A percentile compares a stretch with the other conserved stretches of the same genome.
phyloP scores from a whole-genome alignment of 2,888 invertebrate genomes.

The Eupithecia inturbata region DNA sequence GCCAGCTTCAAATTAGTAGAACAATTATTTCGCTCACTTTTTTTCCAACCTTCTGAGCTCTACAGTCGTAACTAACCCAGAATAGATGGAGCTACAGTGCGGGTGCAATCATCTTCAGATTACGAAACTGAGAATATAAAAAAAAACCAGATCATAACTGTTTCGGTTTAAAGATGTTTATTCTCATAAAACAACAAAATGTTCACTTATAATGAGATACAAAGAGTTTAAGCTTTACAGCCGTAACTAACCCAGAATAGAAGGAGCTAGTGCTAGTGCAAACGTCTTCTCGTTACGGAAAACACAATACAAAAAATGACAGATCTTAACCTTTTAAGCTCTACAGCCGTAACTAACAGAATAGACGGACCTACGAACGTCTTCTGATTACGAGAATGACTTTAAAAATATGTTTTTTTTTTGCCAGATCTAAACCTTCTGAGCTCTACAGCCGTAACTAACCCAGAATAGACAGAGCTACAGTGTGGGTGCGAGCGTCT shows the following conservation, averaged over 20 bases:
- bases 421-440: conserved; percentile 14
- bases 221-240: conserved; percentile 8
- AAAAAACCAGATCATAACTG: too few relatives aligned
- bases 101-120: conserved; percentile 25
- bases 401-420: background rate
- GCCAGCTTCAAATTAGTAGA: too few relatives aligned
- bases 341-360: conserved; percentile 25
- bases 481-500: conserved; percentile 28
- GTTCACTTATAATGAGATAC: too few relatives aligned
- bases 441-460: conserved; percentile 25
- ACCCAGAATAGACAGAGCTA: conserved; percentile 15
- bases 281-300: conserved; percentile 30
- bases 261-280: conserved; percentile 21
- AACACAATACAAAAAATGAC: too few relatives aligned
- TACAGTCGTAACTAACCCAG: conserved; percentile 21
- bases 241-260: conserved; percentile 23
- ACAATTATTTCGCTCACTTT: too few relatives aligned
- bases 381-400: too few relatives aligned
- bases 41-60: conserved; percentile 12
- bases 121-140: too few relatives aligned
- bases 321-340: too few relatives aligned
- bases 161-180: too few relatives aligned
- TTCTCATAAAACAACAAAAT: too few relatives aligned
- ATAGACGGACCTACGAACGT: background rate
- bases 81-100: conserved; percentile 15